phyloP scores from a whole-genome alignment of 1,140 invertebrate species.

The Phenacoccus solenopsis region DNA sequence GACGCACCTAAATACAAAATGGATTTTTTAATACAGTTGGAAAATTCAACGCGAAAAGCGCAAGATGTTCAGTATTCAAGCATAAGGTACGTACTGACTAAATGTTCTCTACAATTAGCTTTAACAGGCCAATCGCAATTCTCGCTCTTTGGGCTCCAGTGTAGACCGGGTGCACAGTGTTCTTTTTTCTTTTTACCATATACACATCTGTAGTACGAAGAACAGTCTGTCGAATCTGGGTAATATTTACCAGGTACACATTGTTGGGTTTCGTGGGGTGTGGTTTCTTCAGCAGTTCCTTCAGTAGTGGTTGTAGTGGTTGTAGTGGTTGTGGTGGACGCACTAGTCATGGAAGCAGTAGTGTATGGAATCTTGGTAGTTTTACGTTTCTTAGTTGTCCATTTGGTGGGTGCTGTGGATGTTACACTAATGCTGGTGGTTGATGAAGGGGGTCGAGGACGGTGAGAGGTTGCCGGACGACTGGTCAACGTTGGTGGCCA shows the following conservation, averaged over 20 bases:
- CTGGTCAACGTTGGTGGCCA: not conserved
- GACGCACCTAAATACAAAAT: no score
- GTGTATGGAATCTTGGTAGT: conserved; percentile 25
- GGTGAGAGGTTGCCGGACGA: not conserved
- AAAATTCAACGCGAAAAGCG: no score
- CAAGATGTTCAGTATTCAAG: no score
- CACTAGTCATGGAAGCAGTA: conserved; percentile 26
- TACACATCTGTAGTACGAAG: conserved; percentile 59
- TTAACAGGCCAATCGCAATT: conserved; percentile 65
- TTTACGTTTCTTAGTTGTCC: conserved; percentile 30
- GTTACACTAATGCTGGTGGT: not conserved
- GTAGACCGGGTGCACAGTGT: conserved; percentile 61
- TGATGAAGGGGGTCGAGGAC: not conserved
- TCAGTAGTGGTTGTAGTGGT: conserved; percentile 20
- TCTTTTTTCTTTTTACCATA: conserved; percentile 50
- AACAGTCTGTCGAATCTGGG: conserved; percentile 53
- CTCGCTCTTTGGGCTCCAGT: conserved; percentile 54
- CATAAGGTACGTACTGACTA: not conserved
- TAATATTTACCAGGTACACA: conserved; percentile 52
- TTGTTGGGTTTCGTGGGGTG: conserved; percentile 23
- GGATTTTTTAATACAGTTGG: no score
- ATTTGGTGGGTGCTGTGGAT: conserved; percentile 30
- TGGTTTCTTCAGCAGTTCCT: not conserved
- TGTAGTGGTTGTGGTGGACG: conserved; percentile 23
- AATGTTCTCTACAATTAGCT: conserved; percentile 45